Conservation (phyloP, 2,797 vertebrate genomes). For the Pseudomugil tenellus region DNA sequence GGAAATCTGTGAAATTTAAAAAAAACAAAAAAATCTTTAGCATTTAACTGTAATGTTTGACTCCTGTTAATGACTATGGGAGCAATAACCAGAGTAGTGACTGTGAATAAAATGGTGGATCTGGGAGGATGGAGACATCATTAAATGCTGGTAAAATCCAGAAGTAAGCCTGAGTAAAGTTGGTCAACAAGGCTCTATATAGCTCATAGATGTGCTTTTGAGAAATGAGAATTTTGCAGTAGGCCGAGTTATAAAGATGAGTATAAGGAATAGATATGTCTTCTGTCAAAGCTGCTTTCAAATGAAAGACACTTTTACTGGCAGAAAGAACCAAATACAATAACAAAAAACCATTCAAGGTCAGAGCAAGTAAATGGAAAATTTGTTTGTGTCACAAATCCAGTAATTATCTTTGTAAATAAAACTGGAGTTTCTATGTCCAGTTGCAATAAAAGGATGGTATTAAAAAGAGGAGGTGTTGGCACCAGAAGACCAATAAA, state of each 20-base stretch:
- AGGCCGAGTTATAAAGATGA: too few species aligned
- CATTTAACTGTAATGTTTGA: constrained; percentile 68
- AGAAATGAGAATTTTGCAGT: not conserved
- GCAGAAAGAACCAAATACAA: too few species aligned
- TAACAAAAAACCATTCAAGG: too few species aligned
- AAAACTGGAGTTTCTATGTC: too few species aligned
- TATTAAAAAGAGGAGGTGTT: not conserved
- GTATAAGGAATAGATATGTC: too few species aligned
- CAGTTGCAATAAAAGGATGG: not conserved
- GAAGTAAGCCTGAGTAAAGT: constrained; percentile 59
- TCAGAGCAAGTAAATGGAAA: too few species aligned
- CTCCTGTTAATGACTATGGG: constrained; percentile 47
- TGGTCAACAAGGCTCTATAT: too few species aligned
- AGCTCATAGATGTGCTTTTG: too few species aligned
- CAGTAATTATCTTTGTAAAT: not conserved
- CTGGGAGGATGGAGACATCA: constrained; percentile 60
- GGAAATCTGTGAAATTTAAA: constrained; percentile 64
- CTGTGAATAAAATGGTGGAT: constrained; percentile 54
- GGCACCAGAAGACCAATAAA: not conserved
- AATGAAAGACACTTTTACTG: too few species aligned
- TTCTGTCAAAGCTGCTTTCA: too few species aligned
- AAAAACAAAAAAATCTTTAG: too few species aligned
- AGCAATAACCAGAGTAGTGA: constrained; percentile 44
- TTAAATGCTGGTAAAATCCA: constrained; percentile 59
- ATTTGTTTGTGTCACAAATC: not conserved